Conservation (phyloP, 2,113 vertebrate genomes). For the Gallinago undulata region DNA sequence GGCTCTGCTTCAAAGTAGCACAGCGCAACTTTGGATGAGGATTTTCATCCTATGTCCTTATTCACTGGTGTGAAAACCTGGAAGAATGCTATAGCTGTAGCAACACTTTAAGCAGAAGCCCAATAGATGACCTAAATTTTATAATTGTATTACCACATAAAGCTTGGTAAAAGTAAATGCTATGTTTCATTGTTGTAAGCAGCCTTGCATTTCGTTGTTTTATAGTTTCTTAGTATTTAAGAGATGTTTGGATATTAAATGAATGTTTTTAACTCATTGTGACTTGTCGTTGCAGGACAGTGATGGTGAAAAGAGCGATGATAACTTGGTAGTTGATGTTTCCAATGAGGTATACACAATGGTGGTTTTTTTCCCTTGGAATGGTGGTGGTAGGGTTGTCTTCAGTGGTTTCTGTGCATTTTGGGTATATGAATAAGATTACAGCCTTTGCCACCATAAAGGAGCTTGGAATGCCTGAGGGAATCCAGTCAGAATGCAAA, state of each 20-base stretch:
- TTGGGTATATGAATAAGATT: background rate
- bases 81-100: background rate
- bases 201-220: background rate
- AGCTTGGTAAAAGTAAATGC: background rate
- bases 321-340: conserved; percentile 87
- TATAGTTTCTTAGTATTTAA: background rate
- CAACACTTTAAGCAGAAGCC: background rate
- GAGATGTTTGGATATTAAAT: background rate
- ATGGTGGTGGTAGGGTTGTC: background rate
- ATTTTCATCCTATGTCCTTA: background rate
- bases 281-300: conserved; percentile 79
- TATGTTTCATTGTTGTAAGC: background rate
- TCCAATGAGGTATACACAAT: conserved; percentile 82
- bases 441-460: background rate
- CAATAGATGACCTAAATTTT: background rate
- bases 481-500: background rate
- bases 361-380: background rate
- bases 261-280: background rate
- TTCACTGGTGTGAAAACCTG: background rate
- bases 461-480: background rate
- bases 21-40: background rate
- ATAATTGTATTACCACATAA: background rate
- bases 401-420: background rate
- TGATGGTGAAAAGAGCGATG: conserved; percentile 85
- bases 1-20: background rate